A percentile compares a stretch with the other conserved stretches of the same genome.
These are phyloP conservation scores for Limnephilus marmoratus DNA, from an alignment of 2,888 invertebrate genomes.

Conservation along the genomic window DNA sequence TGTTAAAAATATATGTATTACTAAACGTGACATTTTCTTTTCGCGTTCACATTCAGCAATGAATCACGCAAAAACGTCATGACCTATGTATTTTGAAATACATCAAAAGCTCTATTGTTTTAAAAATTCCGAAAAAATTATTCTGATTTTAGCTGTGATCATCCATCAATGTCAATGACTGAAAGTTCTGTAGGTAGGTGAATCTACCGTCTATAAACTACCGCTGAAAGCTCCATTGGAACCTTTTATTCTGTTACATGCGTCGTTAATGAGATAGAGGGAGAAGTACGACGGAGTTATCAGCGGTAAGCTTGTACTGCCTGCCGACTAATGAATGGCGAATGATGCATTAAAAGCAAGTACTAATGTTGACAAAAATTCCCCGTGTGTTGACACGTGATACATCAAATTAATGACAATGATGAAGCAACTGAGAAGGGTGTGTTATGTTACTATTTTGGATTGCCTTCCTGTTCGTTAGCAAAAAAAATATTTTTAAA, in stretches of 20 bases:
- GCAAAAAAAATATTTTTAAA: neutral
- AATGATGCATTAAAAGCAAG: slow-evolving; percentile 7
- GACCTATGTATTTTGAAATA: neutral
- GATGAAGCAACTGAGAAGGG: neutral
- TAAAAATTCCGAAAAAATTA: neutral
- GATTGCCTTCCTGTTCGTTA: neutral
- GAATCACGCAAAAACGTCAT: neutral
- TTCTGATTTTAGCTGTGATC: slow-evolving; percentile 18
- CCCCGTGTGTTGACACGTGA: neutral
- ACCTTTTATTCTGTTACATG: neutral
- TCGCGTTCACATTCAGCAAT: neutral
- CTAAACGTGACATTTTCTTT: neutral
- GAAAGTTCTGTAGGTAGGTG: neutral
- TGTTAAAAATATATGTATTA: neutral
- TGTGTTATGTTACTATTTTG: neutral
- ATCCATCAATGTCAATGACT: slow-evolving; percentile 21
- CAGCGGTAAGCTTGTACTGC: neutral
- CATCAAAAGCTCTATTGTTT: neutral
- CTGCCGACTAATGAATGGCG: neutral
- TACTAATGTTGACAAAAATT: slow-evolving; percentile 30
- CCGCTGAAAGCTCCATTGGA: neutral
- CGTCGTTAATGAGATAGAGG: neutral
- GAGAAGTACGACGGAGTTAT: neutral
- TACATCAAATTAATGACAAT: neutral
- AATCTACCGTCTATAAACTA: neutral